Evolutionary conservation across 2,888 invertebrate genomes (phyloP), one percentile per base, ranked within the genome.

Genomic region (Parapristionchus giblindavisi): DNA sequence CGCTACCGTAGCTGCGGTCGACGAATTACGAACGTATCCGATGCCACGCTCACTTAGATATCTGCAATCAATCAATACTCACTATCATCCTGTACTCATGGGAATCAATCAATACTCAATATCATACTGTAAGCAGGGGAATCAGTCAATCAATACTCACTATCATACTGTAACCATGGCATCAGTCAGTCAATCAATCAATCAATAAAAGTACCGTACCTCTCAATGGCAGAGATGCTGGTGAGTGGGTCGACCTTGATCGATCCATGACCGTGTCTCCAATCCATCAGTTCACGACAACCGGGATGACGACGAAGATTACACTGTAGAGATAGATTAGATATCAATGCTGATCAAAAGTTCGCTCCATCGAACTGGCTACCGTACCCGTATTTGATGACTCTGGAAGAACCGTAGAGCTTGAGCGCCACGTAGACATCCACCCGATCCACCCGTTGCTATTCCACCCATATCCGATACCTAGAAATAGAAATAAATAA

Each of bases 201-300:
- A n/a, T n/a, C n/a, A n/a, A n/a, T n/a, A 83, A 43, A 17, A 29
- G 34, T 63, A 43, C 43, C 68, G 68, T 52, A 70, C 75, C 90
- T 88, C 90, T 99, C 98, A 86, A 99, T 97, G 77, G 98, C 97
- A 90, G 98, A 96, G n/a, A 99, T 96, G 89, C 97, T 92, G 77
- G 98, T 98, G 86, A 99, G 91, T 8, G 98, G 98, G 91, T 99
- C 98, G 85, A 99, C 96, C 75, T 85, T 84, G 52, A 85, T 85
- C 21, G 85, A 81, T 11, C 85, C 85, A 29, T 84, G 95, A 79
- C 98, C 98, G 24, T 97, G 97, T 89, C 96, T 95, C 97, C 98
- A 99, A 88, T 97, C 96, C 83, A 95, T 93, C 81, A 99, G 91
- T 89, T 94, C 95, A 80, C 92, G 93, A 90, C 97, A 97, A 76